Percentiles rank a stretch among this genome's conserved stretches.
These are phyloP conservation scores for Aphelenchoides besseyi DNA, from an alignment of 1,140 invertebrate species.

Conservation along the genomic window DNA sequence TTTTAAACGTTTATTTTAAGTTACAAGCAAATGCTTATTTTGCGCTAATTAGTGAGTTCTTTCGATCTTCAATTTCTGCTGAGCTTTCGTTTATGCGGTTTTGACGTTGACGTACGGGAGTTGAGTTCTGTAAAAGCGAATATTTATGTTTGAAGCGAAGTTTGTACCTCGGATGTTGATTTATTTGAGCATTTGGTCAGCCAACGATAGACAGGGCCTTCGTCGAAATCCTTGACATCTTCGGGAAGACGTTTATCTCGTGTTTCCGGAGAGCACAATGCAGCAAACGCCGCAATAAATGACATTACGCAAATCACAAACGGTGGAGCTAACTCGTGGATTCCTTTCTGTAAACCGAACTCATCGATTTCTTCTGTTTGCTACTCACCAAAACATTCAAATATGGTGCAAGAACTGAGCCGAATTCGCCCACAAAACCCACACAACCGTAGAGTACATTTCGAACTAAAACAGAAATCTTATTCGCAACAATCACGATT, in stretches of 20 bases:
- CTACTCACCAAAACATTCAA: constrained; percentile 37
- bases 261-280: constrained; percentile 39
- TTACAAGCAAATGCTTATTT: too few relatives aligned
- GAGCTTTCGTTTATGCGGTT: neutral
- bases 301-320: constrained; percentile 43
- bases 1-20: too few relatives aligned
- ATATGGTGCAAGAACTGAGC: constrained; percentile 51
- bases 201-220: constrained; percentile 35
- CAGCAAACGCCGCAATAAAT: constrained; percentile 36
- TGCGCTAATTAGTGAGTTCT: constrained; percentile 1
- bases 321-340: constrained; percentile 37
- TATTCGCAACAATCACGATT: neutral
- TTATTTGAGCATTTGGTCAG: neutral
- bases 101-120: neutral
- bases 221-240: constrained; percentile 45
- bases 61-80: neutral
- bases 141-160: too few relatives aligned
- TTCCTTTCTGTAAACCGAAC: constrained; percentile 31
- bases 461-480: constrained; percentile 31
- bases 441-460: constrained; percentile 41
- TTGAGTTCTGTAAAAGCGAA: neutral
- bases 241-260: constrained; percentile 45
- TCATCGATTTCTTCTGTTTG: neutral
- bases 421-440: constrained; percentile 44
- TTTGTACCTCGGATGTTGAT: neutral